These are phyloP conservation scores for Troides oblongomaculatus DNA, from an alignment of 2,888 invertebrate genomes.

Conservation along the genomic window DNA sequence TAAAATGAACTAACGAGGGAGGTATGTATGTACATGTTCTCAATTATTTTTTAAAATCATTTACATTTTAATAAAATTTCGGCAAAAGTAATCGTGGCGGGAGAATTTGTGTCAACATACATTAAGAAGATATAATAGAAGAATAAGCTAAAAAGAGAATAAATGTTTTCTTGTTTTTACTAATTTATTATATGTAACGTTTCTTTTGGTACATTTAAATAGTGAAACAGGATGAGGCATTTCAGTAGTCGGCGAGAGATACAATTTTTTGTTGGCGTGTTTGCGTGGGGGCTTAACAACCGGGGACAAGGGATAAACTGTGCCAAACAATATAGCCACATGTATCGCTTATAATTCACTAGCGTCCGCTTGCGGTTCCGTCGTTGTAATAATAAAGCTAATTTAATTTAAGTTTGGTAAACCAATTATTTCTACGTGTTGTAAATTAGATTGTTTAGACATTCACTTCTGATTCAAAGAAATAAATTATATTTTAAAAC, in stretches of 20 bases:
- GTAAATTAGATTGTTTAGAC: no score
- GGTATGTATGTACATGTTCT: background rate
- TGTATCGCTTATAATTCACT: slow-evolving; percentile 24
- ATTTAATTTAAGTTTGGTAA: background rate
- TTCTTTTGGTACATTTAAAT: background rate
- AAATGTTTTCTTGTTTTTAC: no score
- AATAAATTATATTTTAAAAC: no score
- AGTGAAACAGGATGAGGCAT: background rate
- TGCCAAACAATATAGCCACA: slow-evolving; percentile 28
- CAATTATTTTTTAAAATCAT: no score
- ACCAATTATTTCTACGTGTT: background rate
- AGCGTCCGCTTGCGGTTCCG: background rate
- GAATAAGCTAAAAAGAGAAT: no score
- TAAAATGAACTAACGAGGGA: background rate
- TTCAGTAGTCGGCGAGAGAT: background rate
- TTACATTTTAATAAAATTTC: no score
- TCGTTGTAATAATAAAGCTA: background rate
- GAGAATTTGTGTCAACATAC: no score
- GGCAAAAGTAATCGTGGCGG: no score
- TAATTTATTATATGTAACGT: no score
- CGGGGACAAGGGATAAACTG: slow-evolving; percentile 20
- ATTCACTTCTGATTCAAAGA: no score
- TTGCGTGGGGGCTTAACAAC: slow-evolving; percentile 19
- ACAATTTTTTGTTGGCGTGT: slow-evolving; percentile 20
- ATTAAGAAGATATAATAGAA: no score